Base-by-base conservation (phyloP, 1,140 invertebrate species). In the Zaprionus kolodkinae region DNA sequence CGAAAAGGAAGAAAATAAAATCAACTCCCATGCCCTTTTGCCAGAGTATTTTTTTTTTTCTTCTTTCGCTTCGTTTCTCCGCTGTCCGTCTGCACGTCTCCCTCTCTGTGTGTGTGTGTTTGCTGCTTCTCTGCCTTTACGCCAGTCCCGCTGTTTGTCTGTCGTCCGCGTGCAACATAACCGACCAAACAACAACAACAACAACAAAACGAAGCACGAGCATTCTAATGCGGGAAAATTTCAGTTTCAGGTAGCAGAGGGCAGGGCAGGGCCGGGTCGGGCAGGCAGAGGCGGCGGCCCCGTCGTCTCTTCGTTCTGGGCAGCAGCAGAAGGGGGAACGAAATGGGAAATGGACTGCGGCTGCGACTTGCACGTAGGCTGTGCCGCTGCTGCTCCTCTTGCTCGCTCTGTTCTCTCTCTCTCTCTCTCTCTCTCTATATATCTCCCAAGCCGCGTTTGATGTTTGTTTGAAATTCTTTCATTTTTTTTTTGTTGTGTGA, bases 151-250 rank as follows among this genome's bases (percentile, higher is more conserved):
- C 43, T 65, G 48, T 54, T 57, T 68, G 70, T 87, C 76, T 69
- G 75, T 67, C 61, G 79, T 76, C 77, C 73, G 84, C 84, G 71
- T 87, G 84, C 84, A 88, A 80, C 76, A 86, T 81, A 87, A 81
- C 38, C 54, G 67, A 62, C 68, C 52, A 33, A 78, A 38, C 48
- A 69, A 63, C 67, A 67, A 36, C 67, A 67, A 36, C 78, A 73
- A 59, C 72, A 80, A 64, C 62, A 76, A 56, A 50, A 57, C 67
- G 64, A 45, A 75, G 74, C 66, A 67, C 80, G 54, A 64, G 70
- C 73, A 78, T 88, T 85, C 84, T 89, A 88, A 88, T 88, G 78
- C 85, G 78, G 85, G 85, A 89, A 88, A 88, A 81, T 87, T 89
- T 89, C 73, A 83, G 85, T 81, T 88, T 89, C 85, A 88, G 85